phyloP scores from a whole-genome alignment of 2,113 vertebrate genomes.

The Grantiella picta region DNA sequence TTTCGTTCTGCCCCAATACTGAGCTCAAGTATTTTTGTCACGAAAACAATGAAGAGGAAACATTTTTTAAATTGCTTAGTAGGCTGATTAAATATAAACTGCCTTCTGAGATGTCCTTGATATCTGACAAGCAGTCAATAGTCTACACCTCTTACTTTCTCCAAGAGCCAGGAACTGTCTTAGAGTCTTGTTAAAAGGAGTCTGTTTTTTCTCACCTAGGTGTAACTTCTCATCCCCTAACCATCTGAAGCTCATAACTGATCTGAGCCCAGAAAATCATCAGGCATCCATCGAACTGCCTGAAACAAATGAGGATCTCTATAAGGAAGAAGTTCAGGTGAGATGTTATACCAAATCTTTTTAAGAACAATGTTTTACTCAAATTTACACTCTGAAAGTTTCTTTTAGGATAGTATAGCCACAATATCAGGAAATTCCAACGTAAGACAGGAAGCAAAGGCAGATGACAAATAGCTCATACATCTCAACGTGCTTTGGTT shows the following conservation, averaged over 20 bases:
- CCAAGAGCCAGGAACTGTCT: neutral
- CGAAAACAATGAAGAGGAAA: neutral
- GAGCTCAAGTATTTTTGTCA: conserved; percentile 14
- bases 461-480: neutral
- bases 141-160: neutral
- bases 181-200: neutral
- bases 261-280: neutral
- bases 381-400: neutral
- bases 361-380: neutral
- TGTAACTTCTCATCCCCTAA: neutral
- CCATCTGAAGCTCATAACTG: neutral
- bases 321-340: neutral
- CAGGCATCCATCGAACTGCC: neutral
- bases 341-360: neutral
- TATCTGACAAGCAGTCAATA: neutral
- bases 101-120: neutral
- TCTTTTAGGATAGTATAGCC: neutral
- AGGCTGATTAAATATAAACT: neutral
- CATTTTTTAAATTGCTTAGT: neutral
- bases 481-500: neutral
- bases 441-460: neutral
- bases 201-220: neutral
- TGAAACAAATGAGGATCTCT: neutral
- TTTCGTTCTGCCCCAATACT: neutral
- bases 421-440: neutral